These are phyloP conservation scores for Pungitius pungitius DNA, from an alignment of 2,113 vertebrate genomes.

Conservation along the genomic window DNA sequence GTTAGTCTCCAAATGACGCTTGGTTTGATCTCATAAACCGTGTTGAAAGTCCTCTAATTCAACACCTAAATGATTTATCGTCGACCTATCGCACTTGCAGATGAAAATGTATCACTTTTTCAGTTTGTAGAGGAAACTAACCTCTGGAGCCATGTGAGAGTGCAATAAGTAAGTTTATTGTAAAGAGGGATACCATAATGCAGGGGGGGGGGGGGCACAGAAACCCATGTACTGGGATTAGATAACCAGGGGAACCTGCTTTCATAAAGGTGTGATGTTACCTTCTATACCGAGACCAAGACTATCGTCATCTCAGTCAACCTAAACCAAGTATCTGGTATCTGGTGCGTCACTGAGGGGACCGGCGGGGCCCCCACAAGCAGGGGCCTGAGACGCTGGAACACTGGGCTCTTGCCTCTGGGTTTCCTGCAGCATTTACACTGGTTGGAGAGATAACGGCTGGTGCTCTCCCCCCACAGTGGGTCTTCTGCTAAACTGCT, in stretches of 20 bases:
- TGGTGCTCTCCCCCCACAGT: slow-evolving; percentile 58
- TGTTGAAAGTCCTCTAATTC: neutral
- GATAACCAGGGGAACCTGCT: too few species aligned
- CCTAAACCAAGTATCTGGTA: too few species aligned
- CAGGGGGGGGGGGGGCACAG: too few species aligned
- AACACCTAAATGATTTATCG: neutral
- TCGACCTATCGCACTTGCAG: neutral
- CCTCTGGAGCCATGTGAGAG: neutral
- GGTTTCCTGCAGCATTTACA: slow-evolving; percentile 47
- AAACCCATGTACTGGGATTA: too few species aligned
- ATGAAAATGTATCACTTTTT: neutral
- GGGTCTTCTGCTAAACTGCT: slow-evolving; percentile 64
- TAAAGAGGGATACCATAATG: neutral
- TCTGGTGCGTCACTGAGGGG: too few species aligned
- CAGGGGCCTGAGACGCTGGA: too few species aligned
- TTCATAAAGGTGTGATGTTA: too few species aligned
- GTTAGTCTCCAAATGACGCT: too few species aligned
- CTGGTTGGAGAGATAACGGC: slow-evolving; percentile 71
- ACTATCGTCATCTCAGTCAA: too few species aligned
- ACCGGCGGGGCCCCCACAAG: neutral
- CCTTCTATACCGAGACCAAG: too few species aligned
- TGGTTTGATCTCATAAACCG: neutral
- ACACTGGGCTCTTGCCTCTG: slow-evolving; percentile 45
- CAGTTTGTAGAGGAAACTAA: neutral
- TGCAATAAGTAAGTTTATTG: neutral